phyloP scores from a whole-genome alignment of 2,797 vertebrate genomes.

The Anguilla anguilla region DNA sequence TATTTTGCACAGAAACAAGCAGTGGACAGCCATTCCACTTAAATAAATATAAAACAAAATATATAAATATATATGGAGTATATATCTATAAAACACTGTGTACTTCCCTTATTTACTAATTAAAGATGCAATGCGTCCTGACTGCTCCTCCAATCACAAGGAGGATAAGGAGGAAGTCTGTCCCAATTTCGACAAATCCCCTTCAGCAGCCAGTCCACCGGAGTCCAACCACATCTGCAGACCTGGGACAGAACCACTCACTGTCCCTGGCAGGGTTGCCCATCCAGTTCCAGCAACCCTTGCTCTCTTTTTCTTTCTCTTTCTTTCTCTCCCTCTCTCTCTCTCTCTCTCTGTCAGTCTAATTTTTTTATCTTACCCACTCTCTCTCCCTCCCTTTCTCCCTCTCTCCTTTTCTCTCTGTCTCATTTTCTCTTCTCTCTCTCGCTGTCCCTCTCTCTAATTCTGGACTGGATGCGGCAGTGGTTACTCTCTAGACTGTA shows the following conservation, averaged over 20 bases:
- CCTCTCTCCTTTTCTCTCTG: no score
- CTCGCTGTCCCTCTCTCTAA: not conserved
- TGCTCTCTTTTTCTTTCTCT: not conserved
- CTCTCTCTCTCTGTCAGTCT: not conserved
- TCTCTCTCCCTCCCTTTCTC: not conserved
- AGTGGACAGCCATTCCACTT: not conserved
- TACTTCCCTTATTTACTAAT: not conserved
- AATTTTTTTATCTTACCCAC: not conserved
- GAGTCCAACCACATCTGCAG: not conserved
- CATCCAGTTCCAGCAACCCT: not conserved
- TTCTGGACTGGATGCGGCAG: not conserved
- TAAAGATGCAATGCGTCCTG: not conserved
- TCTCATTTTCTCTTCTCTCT: not conserved
- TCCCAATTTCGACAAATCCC: not conserved
- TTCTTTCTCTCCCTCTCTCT: not conserved
- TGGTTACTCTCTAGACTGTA: not conserved
- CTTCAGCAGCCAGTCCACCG: not conserved
- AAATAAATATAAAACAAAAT: constrained; percentile 7
- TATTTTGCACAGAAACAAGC: not conserved
- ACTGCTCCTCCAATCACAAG: not conserved
- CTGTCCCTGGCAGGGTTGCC: not conserved
- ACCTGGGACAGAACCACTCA: not conserved
- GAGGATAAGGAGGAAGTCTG: not conserved
- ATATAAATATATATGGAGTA: not conserved
- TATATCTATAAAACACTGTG: constrained; percentile 1